Conservation (phyloP, 2,797 vertebrate genomes). For the Enteromius afrohamiltoni region DNA sequence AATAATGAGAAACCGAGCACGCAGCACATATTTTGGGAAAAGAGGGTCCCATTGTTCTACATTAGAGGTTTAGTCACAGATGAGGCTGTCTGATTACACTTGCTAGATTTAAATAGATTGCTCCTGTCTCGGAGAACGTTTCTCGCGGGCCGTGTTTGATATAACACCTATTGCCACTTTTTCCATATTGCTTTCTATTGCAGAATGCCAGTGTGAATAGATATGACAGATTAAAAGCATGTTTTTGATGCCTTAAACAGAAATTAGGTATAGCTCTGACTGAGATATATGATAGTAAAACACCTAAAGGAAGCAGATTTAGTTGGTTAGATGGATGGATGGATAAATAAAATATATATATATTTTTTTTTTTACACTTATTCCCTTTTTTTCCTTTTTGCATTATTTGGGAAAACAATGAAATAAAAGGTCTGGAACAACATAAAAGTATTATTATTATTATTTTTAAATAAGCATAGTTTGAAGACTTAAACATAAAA, state of each 20-base stretch:
- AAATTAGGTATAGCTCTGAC: background rate
- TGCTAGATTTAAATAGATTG: slow-evolving; percentile 28
- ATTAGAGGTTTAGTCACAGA: slow-evolving; percentile 38
- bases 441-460: too few species aligned
- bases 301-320: background rate
- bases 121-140: slow-evolving; percentile 19
- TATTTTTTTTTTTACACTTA: background rate
- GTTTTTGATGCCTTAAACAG: slow-evolving; percentile 3
- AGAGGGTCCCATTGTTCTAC: slow-evolving; percentile 29
- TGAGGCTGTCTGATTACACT: slow-evolving; percentile 34
- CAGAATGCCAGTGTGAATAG: background rate
- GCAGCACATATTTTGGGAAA: slow-evolving; percentile 35
- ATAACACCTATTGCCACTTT: slow-evolving; percentile 12
- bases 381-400: too few species aligned
- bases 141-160: slow-evolving; percentile 23
- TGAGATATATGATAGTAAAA: background rate
- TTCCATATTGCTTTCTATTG: slow-evolving; percentile 2
- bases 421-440: background rate
- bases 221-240: background rate
- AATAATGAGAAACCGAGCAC: slow-evolving; percentile 18
- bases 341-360: background rate
- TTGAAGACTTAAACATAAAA: background rate
- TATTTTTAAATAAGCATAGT: background rate
- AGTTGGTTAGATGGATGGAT: background rate
- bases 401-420: background rate